Evolutionary conservation across 2,888 invertebrate species (phyloP), one percentile per base, ranked within the genome.

Genomic region (Drosophila mercatorum): DNA sequence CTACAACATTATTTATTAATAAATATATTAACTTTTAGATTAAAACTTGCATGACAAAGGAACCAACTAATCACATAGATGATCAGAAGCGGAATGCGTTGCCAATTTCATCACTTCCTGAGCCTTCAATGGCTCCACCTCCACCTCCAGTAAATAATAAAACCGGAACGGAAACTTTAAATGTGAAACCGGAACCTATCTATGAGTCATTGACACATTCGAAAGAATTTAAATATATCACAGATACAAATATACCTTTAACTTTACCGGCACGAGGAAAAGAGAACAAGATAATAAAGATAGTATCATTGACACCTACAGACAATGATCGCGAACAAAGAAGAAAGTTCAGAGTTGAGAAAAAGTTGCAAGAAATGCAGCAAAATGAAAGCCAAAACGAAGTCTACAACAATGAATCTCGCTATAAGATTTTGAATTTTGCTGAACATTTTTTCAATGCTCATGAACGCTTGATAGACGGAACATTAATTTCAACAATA

Each of bases 391-490:
- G 47, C 28, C 91, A 92, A 75, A 93, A 91, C 51, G 92, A 92
- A 57, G 81, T 90, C 38, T 73, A 88, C 40, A 91, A 94, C 26
- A 95, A 95, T 56, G 95, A 95, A 80, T 92, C 94, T 7, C 94
- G 95, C 83, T 96, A 96, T 90, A 97, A 98, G 91, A 96, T 98
- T 91, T 94, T 97, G 0, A 98, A 98, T 90, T 98, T 97, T 93
- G 98, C 98, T n/a, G 97, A 98, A 90, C 95, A 96, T 73, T 97
- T 97, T 93, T 98, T 97, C 93, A 98, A 98, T 92, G 95, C 96
- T 61, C 98, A 98, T 88, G 97, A 97, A 77, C 94, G 96, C 51
- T 96, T 96, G 14, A 96, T 97, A 2, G 97, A 97, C 94, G 97
- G 97, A 14, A 97, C 97, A 10, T 96, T 97, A 78, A 97, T 97